phyloP scores from a whole-genome alignment of 2,797 vertebrate genomes.

The Gymnoscopelus braueri region DNA sequence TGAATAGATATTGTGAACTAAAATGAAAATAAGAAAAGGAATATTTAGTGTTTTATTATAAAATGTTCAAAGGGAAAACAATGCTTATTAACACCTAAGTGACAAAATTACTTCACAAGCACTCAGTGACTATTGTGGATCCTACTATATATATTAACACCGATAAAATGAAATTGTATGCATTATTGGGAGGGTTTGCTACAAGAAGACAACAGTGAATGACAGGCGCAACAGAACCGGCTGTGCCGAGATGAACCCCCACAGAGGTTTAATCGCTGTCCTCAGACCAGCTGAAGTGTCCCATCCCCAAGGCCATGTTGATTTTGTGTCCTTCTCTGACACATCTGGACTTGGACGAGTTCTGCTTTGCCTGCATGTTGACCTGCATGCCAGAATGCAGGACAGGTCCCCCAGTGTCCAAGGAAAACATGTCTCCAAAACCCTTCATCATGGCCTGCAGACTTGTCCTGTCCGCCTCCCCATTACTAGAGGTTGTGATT shows the following conservation, averaged over 20 bases:
- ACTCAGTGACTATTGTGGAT: not conserved
- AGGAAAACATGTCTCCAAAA: slow-evolving; percentile 90
- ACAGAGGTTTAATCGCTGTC: slow-evolving; percentile 79
- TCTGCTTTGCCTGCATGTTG: slow-evolving; percentile 93
- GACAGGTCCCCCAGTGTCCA: slow-evolving; percentile 87
- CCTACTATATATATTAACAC: slow-evolving; percentile 1
- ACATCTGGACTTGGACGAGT: slow-evolving; percentile 91
- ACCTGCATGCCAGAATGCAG: slow-evolving; percentile 90
- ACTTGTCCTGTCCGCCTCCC: slow-evolving; percentile 87
- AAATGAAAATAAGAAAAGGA: slow-evolving; percentile 27
- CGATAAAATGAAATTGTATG: not conserved
- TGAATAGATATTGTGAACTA: slow-evolving; percentile 5
- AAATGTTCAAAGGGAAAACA: slow-evolving; percentile 14
- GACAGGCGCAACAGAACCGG: slow-evolving; percentile 24
- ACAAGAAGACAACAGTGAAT: slow-evolving; percentile 18
- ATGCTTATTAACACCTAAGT: slow-evolving; percentile 14
- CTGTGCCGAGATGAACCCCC: not conserved
- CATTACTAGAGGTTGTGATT: slow-evolving; percentile 90
- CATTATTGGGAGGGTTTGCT: slow-evolving; percentile 16
- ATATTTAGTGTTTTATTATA: slow-evolving; percentile 4
- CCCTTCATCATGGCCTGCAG: slow-evolving; percentile 91
- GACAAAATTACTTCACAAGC: slow-evolving; percentile 22
- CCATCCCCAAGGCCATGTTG: slow-evolving; percentile 87
- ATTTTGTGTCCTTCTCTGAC: slow-evolving; percentile 92
- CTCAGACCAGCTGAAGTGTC: slow-evolving; percentile 86